Evolutionary conservation across 1,140 invertebrate genomes (phyloP).

Genomic region (Caerostris darwini): DNA sequence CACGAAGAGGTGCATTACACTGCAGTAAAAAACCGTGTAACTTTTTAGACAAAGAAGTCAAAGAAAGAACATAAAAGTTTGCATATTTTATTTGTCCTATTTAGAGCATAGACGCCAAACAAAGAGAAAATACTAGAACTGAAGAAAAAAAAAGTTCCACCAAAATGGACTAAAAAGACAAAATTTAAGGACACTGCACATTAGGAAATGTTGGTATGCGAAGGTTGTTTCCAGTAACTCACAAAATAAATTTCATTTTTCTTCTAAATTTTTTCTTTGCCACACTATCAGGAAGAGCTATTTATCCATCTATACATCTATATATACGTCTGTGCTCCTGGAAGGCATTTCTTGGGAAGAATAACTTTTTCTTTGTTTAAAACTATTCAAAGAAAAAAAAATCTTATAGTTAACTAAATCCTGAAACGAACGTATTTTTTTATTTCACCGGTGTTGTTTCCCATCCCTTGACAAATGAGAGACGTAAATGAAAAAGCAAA

Average conservation of each 20-base stretch:
- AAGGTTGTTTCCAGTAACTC: conserved; percentile 65
- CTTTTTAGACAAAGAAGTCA: neutral
- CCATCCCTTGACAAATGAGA: neutral
- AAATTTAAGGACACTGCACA: conserved; percentile 11
- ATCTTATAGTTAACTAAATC: neutral
- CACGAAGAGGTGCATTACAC: neutral
- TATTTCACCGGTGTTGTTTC: neutral
- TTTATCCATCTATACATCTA: conserved; percentile 40
- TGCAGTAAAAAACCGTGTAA: neutral
- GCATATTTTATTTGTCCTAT: conserved; percentile 61
- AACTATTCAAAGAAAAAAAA: neutral
- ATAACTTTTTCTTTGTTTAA: too few species aligned
- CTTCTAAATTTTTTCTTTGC: conserved; percentile 3
- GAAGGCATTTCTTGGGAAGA: too few species aligned
- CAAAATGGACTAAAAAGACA: conserved; percentile 42
- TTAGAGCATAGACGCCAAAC: conserved; percentile 37
- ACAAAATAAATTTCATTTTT: conserved; percentile 68
- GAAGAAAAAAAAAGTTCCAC: neutral
- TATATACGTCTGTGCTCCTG: too few species aligned
- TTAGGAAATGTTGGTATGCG: conserved; percentile 56
- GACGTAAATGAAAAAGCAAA: neutral
- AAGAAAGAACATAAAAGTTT: conserved; percentile 1
- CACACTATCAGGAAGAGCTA: neutral
- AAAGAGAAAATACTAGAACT: neutral
- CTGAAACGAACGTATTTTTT: neutral